A percentile compares a stretch with the other conserved stretches of the same genome.
These are phyloP conservation scores for Drosophila arawakana DNA, from an alignment of 1,140 invertebrate genomes.

Conservation along the genomic window DNA sequence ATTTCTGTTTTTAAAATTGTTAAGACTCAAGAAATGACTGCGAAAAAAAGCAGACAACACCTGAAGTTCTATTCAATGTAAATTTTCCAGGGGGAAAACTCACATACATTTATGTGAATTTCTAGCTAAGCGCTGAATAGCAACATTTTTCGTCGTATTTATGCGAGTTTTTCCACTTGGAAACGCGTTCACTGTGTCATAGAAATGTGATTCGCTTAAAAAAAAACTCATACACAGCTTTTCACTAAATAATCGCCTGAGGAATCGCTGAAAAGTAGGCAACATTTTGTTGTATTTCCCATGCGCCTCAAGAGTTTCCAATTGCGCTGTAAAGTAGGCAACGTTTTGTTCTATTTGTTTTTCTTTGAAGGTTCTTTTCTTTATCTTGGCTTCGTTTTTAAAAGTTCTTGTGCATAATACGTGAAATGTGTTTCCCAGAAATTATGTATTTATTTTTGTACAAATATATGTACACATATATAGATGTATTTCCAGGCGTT, in stretches of 20 bases:
- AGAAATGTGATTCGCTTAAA: no score
- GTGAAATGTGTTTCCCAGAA: constrained; percentile 30
- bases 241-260: background rate
- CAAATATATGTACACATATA: no score
- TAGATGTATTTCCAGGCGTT: background rate
- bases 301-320: constrained; percentile 14
- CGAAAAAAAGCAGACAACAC: no score
- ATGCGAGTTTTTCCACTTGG: no score
- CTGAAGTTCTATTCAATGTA: no score
- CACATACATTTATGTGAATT: no score
- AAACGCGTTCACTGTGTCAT: no score
- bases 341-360: constrained; percentile 18
- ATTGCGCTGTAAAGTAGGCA: constrained; percentile 22
- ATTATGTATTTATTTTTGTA: constrained; percentile 21
- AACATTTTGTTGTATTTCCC: constrained; percentile 27
- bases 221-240: background rate
- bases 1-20: no score
- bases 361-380: constrained; percentile 10
- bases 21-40: no score
- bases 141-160: no score
- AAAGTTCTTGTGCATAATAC: constrained; percentile 1
- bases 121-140: no score
- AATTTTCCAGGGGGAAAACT: no score
- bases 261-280: constrained; percentile 27
- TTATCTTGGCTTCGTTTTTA: constrained; percentile 15